Evolutionary conservation across 2,888 invertebrate species (phyloP), one percentile per base, ranked within the genome.

Genomic region (Argynnis bischoffii): DNA sequence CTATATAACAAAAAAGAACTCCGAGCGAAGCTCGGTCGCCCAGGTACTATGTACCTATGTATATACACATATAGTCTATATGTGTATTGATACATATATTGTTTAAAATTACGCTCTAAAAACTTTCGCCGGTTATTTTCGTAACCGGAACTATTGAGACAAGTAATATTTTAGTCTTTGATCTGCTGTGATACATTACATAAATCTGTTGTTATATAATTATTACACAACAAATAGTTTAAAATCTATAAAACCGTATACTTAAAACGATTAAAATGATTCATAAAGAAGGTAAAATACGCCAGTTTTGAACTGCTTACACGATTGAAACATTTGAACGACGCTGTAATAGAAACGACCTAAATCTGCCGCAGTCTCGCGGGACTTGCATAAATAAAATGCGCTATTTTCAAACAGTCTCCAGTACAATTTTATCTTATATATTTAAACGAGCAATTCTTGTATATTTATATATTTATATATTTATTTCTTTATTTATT

Each of bases 91-190:
- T 67, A 26, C 26, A 26, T 26, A 57, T 63, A 57, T 67, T 63
- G 63, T 67, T 67, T 57, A n/a, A 56, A 54, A 53, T 46, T 16
- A 67, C 53, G 56, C 63, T 67, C 63, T 51, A 60, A 60, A 54
- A 41, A 63, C 67, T 67, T 67, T 67, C 63, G 54, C 67, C 35
- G 5, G 5, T 66, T 47, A 65, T 35, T 50, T 61, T 60, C 46
- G 41, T 55, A 26, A 56, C 41, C 31, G 66, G 53, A 18, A 31
- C 41, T 41, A 51, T 35, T 46, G 51, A 65, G 48, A 60, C 54
- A 47, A 55, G 48, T 55, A 21, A 46, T 50, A 47, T 55, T 61
- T 66, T 59, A 46, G 26, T 61, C 53, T 55, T 61, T 66, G 14
- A 60, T 55, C 57, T 48, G 11, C 16, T 35, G n/a, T n/a, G 60